These are phyloP conservation scores for Ips nitidus DNA, from an alignment of 1,140 invertebrate genomes.

Conservation along the genomic window DNA sequence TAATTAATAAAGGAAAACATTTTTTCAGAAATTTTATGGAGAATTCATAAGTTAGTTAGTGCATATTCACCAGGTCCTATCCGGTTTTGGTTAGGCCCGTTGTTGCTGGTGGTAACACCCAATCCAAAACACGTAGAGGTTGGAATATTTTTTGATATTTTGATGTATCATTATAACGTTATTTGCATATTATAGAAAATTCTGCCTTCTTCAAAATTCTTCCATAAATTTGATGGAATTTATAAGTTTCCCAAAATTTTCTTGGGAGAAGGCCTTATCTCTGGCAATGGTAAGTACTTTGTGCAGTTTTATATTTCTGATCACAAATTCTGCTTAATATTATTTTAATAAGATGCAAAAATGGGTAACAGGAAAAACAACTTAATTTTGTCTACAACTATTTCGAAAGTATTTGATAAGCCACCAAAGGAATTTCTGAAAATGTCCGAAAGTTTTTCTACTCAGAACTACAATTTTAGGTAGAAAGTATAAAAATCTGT, in stretches of 20 bases:
- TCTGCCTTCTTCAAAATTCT: conserved; percentile 35
- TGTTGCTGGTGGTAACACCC: conserved; percentile 18
- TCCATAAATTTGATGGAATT: conserved; percentile 25
- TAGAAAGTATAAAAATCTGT: too few species aligned
- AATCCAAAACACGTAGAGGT: conserved; percentile 36
- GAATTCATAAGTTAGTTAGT: conserved; percentile 14
- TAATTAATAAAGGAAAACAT: neutral
- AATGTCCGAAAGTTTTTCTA: too few species aligned
- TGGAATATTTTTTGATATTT: neutral
- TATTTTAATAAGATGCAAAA: too few species aligned
- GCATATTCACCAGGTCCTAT: conserved; percentile 10
- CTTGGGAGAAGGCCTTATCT: conserved; percentile 33
- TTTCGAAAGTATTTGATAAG: too few species aligned
- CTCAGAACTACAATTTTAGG: too few species aligned
- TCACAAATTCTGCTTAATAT: too few species aligned
- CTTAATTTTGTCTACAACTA: too few species aligned
- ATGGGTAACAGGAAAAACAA: too few species aligned
- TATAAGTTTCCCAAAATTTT: conserved; percentile 30
- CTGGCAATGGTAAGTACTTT: conserved; percentile 28
- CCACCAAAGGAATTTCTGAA: too few species aligned
- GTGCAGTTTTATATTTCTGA: neutral
- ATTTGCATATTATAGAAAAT: conserved; percentile 35
- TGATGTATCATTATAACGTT: conserved; percentile 8
- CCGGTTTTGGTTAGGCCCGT: conserved; percentile 35
- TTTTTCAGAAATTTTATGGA: conserved; percentile 30